A percentile compares a stretch with the other conserved stretches of the same genome.
phyloP scores from a whole-genome alignment of 2,888 invertebrate species.

The Cistogaster globosa region DNA sequence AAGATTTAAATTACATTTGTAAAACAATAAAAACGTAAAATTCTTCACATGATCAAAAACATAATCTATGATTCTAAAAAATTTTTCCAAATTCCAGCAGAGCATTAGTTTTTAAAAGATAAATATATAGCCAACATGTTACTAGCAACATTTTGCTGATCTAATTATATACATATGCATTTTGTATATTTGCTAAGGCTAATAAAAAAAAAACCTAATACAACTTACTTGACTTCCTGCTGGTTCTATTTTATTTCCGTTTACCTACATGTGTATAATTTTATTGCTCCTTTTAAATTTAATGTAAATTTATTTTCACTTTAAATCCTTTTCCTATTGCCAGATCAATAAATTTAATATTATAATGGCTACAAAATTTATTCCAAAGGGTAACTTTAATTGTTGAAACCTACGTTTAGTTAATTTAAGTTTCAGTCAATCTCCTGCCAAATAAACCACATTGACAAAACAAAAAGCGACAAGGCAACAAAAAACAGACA shows the following conservation, averaged over 20 bases:
- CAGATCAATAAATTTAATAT: conserved; percentile 63
- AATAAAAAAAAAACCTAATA: too few species aligned
- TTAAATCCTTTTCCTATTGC: neutral
- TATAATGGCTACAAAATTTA: conserved; percentile 31
- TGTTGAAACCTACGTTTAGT: conserved; percentile 47
- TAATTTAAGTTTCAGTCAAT: conserved; percentile 31
- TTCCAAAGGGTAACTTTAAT: conserved; percentile 59
- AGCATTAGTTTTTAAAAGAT: too few species aligned
- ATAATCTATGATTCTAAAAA: too few species aligned
- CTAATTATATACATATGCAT: too few species aligned
- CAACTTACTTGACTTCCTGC: neutral
- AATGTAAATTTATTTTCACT: neutral
- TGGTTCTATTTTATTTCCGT: neutral
- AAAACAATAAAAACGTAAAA: too few species aligned
- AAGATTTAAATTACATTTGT: too few species aligned
- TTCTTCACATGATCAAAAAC: too few species aligned
- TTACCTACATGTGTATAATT: neutral
- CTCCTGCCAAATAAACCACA: conserved; percentile 37
- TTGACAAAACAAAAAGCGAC: conserved; percentile 37
- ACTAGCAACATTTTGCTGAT: too few species aligned
- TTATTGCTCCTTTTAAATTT: neutral
- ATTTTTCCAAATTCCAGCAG: too few species aligned
- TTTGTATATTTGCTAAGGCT: too few species aligned
- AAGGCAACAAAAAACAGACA: conserved; percentile 13
- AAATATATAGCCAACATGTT: too few species aligned